Base-by-base conservation (phyloP, 2,113 vertebrate genomes). In the Mola mola region DNA sequence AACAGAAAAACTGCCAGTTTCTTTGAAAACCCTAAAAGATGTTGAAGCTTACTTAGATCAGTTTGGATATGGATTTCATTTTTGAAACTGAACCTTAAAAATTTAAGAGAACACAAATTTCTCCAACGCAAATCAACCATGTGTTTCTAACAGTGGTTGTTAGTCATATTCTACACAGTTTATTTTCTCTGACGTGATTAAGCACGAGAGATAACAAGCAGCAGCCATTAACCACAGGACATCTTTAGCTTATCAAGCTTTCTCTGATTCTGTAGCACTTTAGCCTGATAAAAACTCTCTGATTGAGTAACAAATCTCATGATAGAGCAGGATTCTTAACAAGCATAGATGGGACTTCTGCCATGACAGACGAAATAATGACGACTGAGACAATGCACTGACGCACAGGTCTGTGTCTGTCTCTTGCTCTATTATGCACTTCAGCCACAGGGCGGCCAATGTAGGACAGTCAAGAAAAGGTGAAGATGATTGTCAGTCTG, bases 241-340 rank as follows among this genome's bases (percentile, higher is more conserved):
- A 55, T 47, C 43, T 66, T 79, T 22, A 50, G 74, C 61, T 52
- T 43, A 38, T 66, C 58, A 65, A 63, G 57, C 69, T 5, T 29
- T 57, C 38, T 67, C 13, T 63, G 44, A 22, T 36, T 50, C 33
- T 26, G 11, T 43, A 51, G 47, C 61, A 64, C 67, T 78, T 81
- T 48, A 66, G 53, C 41, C 72, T 58, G 79, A 85, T 78, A 83
- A 81, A 63, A 58, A 67, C 59, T 2, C 46, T 48, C 64, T 20
- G 26, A 61, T 0, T 75, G 60, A 74, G 73, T 48, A 57, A 61
- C 75, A 72, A 59, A 78, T 66, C 48, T 55, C 65, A 70, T 68
- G 71, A 82, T 41, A 66, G 29, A 56, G 73, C 60, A 68, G 62
- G 59, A 84, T 61, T 86, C 52, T 84, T 78, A 85, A 84, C 84